Percentiles rank a stretch among this genome's conserved stretches.
Conservation (phyloP, 2,888 invertebrate species). For the Tuberolachnus salignus region DNA sequence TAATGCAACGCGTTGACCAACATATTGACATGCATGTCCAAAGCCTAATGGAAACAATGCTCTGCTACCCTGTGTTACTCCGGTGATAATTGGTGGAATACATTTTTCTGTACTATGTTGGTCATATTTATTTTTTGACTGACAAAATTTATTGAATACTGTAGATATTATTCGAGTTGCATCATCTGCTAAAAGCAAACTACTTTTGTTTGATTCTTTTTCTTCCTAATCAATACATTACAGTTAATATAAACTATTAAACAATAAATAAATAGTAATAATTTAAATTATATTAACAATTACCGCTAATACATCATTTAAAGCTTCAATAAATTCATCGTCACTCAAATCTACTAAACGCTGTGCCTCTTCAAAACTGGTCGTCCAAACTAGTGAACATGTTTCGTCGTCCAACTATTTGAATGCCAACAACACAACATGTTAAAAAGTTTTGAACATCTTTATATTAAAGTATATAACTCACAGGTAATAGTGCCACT, state of each 20-base stretch:
- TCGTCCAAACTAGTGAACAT: slow-evolving; percentile 96
- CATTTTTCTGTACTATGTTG: slow-evolving; percentile 30
- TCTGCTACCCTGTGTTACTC: slow-evolving; percentile 70
- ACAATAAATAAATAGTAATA: neutral
- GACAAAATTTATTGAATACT: slow-evolving; percentile 36
- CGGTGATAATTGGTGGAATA: slow-evolving; percentile 73
- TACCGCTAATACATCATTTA: slow-evolving; percentile 81
- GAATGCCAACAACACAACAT: slow-evolving; percentile 59
- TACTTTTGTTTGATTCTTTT: slow-evolving; percentile 52
- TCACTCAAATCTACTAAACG: slow-evolving; percentile 72
- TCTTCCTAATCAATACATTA: slow-evolving; percentile 56
- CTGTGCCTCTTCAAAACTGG: slow-evolving; percentile 76
- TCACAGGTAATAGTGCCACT: slow-evolving; percentile 85
- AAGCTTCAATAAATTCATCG: slow-evolving; percentile 82
- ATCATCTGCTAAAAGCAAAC: slow-evolving; percentile 47
- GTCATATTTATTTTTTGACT: slow-evolving; percentile 45
- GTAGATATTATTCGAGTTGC: slow-evolving; percentile 28
- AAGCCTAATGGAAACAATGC: slow-evolving; percentile 93
- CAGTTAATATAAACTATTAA: neutral
- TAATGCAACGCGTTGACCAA: slow-evolving; percentile 79
- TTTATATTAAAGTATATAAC: slow-evolving; percentile 59
- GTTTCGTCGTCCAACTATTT: slow-evolving; percentile 71
- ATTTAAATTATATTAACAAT: neutral
- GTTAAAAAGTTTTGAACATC: neutral
- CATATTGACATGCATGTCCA: slow-evolving; percentile 86